These are phyloP conservation scores for Drosophila mulleri DNA, from an alignment of 2,888 invertebrate species.

Conservation along the genomic window DNA sequence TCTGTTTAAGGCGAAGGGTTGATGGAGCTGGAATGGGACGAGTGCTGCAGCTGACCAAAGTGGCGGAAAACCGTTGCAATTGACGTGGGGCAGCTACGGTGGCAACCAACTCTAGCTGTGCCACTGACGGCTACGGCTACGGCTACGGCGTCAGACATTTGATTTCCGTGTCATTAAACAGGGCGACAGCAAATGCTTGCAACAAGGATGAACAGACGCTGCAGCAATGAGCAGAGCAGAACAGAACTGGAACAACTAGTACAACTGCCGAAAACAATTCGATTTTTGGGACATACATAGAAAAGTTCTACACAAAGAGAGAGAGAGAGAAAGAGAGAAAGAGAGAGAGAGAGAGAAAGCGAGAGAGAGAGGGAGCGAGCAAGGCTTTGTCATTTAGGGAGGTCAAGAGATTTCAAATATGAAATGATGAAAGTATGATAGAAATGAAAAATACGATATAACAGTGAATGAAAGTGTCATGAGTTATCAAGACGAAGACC, in stretches of 20 bases:
- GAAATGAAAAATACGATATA: too few species aligned
- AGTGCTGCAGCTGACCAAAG: conserved; percentile 40
- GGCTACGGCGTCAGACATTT: conserved; percentile 32
- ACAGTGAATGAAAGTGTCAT: too few species aligned
- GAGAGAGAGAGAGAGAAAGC: background rate
- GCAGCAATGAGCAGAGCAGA: background rate
- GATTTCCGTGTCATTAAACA: conserved; percentile 77
- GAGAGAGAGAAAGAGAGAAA: background rate
- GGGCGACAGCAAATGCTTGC: conserved; percentile 25
- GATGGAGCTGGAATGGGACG: background rate
- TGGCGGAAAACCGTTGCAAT: conserved; percentile 71
- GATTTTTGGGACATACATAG: too few species aligned
- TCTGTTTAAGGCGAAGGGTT: conserved; percentile 24
- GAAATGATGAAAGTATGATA: too few species aligned
- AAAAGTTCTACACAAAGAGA: background rate
- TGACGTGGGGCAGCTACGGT: conserved; percentile 36
- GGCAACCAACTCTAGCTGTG: background rate
- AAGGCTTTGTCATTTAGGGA: too few species aligned
- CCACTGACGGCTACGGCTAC: background rate
- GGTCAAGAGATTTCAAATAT: too few species aligned
- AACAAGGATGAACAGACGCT: conserved; percentile 22
- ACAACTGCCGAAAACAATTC: background rate
- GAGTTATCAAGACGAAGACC: too few species aligned
- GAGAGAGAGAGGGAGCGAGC: too few species aligned
- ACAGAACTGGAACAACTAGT: background rate